Percentiles rank a stretch among this genome's conserved stretches.
Conservation (phyloP, 2,797 vertebrate genomes). For the Schizopygopsis pylzovi region DNA sequence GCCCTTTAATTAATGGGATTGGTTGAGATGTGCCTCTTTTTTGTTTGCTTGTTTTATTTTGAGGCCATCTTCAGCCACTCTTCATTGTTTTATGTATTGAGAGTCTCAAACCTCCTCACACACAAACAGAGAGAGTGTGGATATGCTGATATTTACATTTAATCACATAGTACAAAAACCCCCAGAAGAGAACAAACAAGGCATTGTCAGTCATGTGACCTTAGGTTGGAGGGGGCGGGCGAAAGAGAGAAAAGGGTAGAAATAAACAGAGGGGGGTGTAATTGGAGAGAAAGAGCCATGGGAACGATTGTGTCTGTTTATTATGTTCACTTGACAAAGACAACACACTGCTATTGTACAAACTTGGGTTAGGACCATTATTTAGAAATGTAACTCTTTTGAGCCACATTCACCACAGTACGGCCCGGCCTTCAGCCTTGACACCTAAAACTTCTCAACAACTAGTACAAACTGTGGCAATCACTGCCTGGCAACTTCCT, state of each 20-base stretch:
- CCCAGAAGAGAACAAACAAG: constrained; percentile 33
- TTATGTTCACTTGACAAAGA: not conserved
- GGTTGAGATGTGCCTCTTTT: not conserved
- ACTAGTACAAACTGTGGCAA: not conserved
- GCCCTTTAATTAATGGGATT: not conserved
- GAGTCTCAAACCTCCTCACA: not conserved
- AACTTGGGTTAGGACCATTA: constrained; percentile 2
- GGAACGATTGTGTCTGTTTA: not conserved
- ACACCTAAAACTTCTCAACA: not conserved
- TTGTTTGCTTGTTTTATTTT: not conserved
- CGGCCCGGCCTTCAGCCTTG: not conserved
- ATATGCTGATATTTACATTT: constrained; percentile 41
- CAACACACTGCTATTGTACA: not conserved
- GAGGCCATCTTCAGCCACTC: not conserved
- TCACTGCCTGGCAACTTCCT: not conserved
- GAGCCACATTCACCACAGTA: not conserved
- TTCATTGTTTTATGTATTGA: not conserved
- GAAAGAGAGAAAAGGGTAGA: constrained; percentile 25
- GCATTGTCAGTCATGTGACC: constrained; percentile 36
- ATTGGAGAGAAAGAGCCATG: not conserved
- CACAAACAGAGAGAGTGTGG: not conserved
- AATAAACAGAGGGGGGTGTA: constrained; percentile 4
- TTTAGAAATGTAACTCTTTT: not conserved
- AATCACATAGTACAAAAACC: constrained; percentile 25
- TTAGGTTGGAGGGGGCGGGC: not conserved